Evolutionary conservation across 2,888 invertebrate genomes (phyloP), one percentile per base, ranked within the genome.

Genomic region (Sussaba pulchella): DNA sequence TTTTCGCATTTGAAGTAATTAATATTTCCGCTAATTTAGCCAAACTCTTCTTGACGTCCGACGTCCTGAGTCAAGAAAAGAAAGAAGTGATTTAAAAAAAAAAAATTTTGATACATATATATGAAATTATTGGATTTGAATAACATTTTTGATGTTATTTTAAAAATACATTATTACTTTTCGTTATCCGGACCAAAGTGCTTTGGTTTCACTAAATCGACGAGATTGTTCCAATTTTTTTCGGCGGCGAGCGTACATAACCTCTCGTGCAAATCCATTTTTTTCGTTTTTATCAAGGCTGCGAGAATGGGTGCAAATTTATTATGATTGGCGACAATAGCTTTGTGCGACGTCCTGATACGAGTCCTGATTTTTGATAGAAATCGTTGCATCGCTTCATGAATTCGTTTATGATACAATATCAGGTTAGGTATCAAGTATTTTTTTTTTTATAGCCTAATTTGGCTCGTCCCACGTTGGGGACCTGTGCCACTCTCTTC

Each of bases 11-110:
- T 14, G 85, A 75, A 19, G 80, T 82, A 6, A 83, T 83, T 17
- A 91, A 78, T 1, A 87, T 76, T 26, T 87, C 85, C 17, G 90
- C 88, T 12, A 90, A 74, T 83, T 87, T 91, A 6, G 88, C 85
- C 50, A 90, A 63, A 8, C 87, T 75, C 50, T 54, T 81, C 73
- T 85, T 84, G 66, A 85, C 83, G 31, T 81, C 39, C 14, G 86
- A 64, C 12, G 82, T 82, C 71, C 90, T 90, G 81, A 45, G 86
- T n/a, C 87, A 19, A 66, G 43, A 19, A 24, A 17, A 10, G 6
- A 5, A 36, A 24, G 39, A 64, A 61, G 70, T 61, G 45, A 26
- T n/a, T 17, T n/a, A 10, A 31, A 19, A n/a, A 77, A 36, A 39
- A 52, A 61, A 43, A 24, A 39, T 39, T 17, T 12, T 14, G 0